Conservation (phyloP, 1,140 invertebrate genomes). For the Parapsyche elsis region DNA sequence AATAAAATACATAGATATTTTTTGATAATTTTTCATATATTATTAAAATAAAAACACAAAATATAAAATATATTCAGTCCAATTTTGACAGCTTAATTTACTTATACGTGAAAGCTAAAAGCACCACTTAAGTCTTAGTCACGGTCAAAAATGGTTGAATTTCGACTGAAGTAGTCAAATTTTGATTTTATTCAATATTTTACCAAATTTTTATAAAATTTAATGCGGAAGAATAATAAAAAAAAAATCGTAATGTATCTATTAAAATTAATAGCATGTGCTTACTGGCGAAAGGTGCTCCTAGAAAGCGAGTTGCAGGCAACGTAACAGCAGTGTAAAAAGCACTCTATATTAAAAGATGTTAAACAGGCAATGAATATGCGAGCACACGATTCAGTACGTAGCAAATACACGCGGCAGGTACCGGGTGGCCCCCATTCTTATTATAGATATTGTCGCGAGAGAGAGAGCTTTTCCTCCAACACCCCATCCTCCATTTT, state of each 20-base stretch:
- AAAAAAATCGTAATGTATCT: not conserved
- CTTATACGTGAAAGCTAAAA: no score
- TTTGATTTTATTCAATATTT: no score
- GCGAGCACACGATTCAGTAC: conserved; percentile 54
- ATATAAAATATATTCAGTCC: no score
- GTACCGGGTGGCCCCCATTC: conserved; percentile 36
- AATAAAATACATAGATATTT: no score
- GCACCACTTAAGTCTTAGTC: no score
- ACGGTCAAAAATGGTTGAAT: no score
- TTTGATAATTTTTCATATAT: no score
- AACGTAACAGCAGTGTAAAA: conserved; percentile 47
- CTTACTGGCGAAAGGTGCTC: conserved; percentile 19
- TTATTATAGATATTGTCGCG: conserved; percentile 50
- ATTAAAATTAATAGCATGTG: conserved; percentile 24
- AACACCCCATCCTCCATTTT: not conserved
- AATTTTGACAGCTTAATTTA: no score
- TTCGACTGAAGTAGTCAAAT: no score
- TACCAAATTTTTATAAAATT: no score
- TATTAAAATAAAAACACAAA: no score
- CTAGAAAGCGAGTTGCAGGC: conserved; percentile 16
- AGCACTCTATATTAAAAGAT: conserved; percentile 58
- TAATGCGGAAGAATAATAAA: not conserved
- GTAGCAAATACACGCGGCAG: conserved; percentile 60
- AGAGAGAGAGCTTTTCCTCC: not conserved
- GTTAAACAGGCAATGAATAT: conserved; percentile 57